Conservation (phyloP, 1,140 invertebrate species). For the Coenobita brevimanus region DNA sequence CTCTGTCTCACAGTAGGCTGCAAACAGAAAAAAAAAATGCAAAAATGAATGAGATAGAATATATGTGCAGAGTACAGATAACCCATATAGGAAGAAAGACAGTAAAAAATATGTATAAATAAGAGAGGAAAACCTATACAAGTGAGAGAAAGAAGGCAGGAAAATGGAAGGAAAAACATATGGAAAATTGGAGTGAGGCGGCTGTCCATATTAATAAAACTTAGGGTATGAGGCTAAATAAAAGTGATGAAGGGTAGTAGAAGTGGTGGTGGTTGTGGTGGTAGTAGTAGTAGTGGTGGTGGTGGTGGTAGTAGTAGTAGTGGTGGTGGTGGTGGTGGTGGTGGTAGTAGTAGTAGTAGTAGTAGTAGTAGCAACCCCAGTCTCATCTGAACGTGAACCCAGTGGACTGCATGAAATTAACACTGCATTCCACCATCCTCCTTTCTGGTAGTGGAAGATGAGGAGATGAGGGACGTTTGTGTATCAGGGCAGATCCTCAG, state of each 20-base stretch:
- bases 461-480: too few relatives aligned
- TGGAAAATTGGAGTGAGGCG: not conserved
- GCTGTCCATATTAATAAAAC: not conserved
- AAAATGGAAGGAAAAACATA: not conserved
- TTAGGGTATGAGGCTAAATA: not conserved
- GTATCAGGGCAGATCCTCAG: too few relatives aligned
- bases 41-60: not conserved
- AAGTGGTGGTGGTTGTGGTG: too few relatives aligned
- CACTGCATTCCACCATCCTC: too few relatives aligned
- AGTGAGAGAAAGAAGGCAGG: not conserved
- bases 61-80: too few relatives aligned
- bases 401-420: too few relatives aligned
- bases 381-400: too few relatives aligned
- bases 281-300: conserved; percentile 22
- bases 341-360: not conserved
- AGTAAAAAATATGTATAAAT: not conserved
- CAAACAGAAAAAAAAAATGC: not conserved
- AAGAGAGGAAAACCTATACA: not conserved
- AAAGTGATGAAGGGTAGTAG: not conserved
- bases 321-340: not conserved
- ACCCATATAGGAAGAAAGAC: not conserved
- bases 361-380: conserved; percentile 6
- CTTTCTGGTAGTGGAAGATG: too few relatives aligned
- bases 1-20: not conserved
- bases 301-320: conserved; percentile 1